These are phyloP conservation scores for Pegoplata infirma DNA, from an alignment of 2,888 invertebrate genomes.

Conservation along the genomic window DNA sequence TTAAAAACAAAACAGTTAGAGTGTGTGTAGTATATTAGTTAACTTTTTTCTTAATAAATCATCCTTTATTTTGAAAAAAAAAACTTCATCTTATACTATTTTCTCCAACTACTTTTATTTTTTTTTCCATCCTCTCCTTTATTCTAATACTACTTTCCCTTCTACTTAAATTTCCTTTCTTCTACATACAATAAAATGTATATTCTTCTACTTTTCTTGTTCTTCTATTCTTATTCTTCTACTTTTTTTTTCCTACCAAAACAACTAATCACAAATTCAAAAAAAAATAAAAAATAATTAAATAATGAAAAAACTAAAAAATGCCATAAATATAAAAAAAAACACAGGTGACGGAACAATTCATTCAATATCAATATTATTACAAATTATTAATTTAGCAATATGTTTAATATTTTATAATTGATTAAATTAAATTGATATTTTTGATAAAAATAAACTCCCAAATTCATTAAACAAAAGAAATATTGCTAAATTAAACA, in stretches of 20 bases:
- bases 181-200: slow-evolving; percentile 51
- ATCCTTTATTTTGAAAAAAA: not conserved
- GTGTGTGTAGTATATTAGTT: not conserved
- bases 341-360: slow-evolving; percentile 77
- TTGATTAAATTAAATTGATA: not conserved
- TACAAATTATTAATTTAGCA: slow-evolving; percentile 77
- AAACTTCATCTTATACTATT: not conserved
- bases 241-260: slow-evolving; percentile 53
- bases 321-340: slow-evolving; percentile 7
- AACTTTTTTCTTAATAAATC: not conserved
- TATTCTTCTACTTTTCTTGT: slow-evolving; percentile 58
- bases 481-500: slow-evolving; percentile 56
- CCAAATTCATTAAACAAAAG: not conserved
- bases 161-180: slow-evolving; percentile 52
- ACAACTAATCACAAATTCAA: slow-evolving; percentile 39
- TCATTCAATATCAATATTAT: slow-evolving; percentile 75
- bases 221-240: slow-evolving; percentile 57
- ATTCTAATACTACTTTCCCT: slow-evolving; percentile 54
- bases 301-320: slow-evolving; percentile 32
- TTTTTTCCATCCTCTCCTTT: slow-evolving; percentile 38
- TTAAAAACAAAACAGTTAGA: no score
- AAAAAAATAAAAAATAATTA: slow-evolving; percentile 42
- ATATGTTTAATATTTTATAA: slow-evolving; percentile 64
- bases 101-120: not conserved
- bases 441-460: not conserved